Percentiles rank a stretch among this genome's conserved stretches.
phyloP scores from a whole-genome alignment of 2,113 vertebrate species.

The Sakesphorus luctuosus region DNA sequence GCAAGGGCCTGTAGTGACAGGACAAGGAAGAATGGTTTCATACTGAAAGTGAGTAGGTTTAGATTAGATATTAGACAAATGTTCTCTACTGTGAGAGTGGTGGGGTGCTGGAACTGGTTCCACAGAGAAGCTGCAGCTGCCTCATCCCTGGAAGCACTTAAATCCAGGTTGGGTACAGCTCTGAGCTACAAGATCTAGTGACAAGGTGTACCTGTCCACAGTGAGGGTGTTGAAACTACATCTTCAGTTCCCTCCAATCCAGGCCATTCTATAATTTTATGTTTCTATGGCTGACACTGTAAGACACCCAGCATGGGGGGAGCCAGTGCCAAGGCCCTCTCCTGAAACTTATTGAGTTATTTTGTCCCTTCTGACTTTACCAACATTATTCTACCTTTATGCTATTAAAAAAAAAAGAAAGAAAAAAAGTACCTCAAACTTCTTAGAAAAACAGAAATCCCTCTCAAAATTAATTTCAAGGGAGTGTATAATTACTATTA shows the following conservation, averaged over 20 bases:
- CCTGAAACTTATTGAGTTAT: neutral
- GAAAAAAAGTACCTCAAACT: neutral
- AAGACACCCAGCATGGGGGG: rapidly evolving
- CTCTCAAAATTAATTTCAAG: neutral
- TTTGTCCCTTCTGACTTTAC: neutral
- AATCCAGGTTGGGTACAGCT: neutral
- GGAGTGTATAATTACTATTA: neutral
- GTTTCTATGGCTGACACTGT: neutral
- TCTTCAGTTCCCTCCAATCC: neutral
- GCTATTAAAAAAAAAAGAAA: neutral
- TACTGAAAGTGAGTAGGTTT: neutral
- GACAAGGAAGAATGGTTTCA: neutral
- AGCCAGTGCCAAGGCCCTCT: neutral
- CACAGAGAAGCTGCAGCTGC: neutral
- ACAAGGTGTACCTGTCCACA: neutral
- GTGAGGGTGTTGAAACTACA: neutral
- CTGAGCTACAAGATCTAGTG: neutral
- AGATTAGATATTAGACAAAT: neutral
- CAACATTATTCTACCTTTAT: neutral
- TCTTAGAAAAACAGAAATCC: neutral
- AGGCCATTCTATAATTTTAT: neutral
- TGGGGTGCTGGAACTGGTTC: neutral
- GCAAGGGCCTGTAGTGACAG: neutral
- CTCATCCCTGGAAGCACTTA: neutral
- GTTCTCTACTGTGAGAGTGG: neutral